Evolutionary conservation across 2,888 invertebrate genomes (phyloP).

Genomic region (Synergus umbraculus): DNA sequence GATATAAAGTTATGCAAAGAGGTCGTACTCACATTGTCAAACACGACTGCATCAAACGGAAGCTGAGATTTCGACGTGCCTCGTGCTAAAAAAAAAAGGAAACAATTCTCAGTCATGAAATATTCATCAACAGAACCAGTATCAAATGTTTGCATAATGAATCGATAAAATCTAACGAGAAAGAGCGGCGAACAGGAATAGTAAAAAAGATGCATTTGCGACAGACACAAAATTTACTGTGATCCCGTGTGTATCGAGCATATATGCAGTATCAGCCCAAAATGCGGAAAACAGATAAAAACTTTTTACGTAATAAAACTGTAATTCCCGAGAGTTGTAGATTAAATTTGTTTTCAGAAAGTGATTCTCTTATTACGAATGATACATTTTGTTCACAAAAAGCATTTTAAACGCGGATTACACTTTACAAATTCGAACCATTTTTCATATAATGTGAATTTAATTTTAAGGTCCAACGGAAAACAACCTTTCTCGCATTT

Average conservation of each 20-base stretch:
- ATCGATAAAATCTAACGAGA: constrained; percentile 31
- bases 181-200: constrained; percentile 1
- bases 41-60: constrained; percentile 32
- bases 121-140: constrained; percentile 28
- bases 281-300: neutral
- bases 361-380: neutral
- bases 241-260: neutral
- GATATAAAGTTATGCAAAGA: constrained; percentile 23
- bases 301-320: neutral
- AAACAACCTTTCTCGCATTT: neutral
- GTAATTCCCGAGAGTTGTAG: neutral
- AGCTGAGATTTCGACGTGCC: constrained; percentile 22
- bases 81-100: constrained; percentile 29
- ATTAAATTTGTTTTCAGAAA: constrained; percentile 18
- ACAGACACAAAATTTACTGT: constrained; percentile 13
- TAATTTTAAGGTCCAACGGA: neutral
- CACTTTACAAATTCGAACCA: neutral
- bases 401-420: constrained; percentile 1
- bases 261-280: neutral
- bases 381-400: neutral
- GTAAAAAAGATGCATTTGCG: constrained; percentile 18
- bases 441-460: neutral
- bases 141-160: constrained; percentile 30
- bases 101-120: constrained; percentile 34
- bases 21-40: constrained; percentile 36